Base-by-base conservation (phyloP, 2,888 invertebrate genomes). In the Drepanosiphum platanoidis region DNA sequence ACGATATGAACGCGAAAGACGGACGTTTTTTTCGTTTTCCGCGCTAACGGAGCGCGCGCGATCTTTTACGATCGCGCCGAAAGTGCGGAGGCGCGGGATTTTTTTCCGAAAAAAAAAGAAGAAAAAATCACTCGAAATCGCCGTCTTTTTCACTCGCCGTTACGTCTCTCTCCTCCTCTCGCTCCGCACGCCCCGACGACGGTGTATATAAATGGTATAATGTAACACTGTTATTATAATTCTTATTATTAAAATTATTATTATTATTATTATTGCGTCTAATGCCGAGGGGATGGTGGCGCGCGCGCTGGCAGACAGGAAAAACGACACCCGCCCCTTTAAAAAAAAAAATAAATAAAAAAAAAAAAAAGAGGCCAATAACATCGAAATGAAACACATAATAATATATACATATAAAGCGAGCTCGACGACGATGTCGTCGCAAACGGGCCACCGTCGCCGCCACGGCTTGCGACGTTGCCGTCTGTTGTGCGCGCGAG, bases 401-500 rank as follows among this genome's bases (percentile, higher is more conserved):
- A n/a, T n/a, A n/a, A n/a, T n/a, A n/a, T n/a, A n/a, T n/a, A n/a
- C n/a, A n/a, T n/a, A n/a, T n/a, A n/a, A n/a, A n/a, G 27, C 61
- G 30, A 72, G 61, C 61, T 18, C 81, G 39, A n/a, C 61, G 32
- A 15, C 74, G 42, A 71, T 74, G 83, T 84, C 83, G 66, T 75
- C 75, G 68, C 66, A 27, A 66, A 75, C 83, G 32, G 58, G 74
- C 64, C 52, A 34, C 11, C 78, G 36, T 18, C 32, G 36, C 30
- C 32, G 75, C 75, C 75, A 22, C 39, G 30, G 8, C 30, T 61
- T 1, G 81, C 83, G 68, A 68, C 68, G 83, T 84, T 84, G 83
- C 83, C 83, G 83, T 75, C 22, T 68, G 83, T 68, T 34, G 30
- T 13, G 34, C 39, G 22, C 66, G 52, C 34, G 8, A 68, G 66